Conservation (phyloP, 2,113 vertebrate genomes). For the Chrysochloris asiatica region DNA sequence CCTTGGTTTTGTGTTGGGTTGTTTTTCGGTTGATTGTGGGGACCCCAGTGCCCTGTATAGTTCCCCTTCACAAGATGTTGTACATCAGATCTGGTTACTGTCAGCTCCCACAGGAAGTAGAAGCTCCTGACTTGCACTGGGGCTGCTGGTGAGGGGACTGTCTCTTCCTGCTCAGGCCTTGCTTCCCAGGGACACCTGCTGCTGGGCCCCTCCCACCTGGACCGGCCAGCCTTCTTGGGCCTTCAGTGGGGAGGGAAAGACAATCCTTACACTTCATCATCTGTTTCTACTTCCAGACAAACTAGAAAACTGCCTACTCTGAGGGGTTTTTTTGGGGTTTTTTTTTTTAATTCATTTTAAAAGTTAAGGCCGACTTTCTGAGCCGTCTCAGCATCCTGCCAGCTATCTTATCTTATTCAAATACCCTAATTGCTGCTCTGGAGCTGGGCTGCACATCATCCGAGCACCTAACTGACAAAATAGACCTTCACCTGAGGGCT, state of each 20-base stretch:
- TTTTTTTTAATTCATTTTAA: no score
- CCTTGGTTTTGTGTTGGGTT: neutral
- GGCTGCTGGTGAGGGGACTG: no score
- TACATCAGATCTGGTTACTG: neutral
- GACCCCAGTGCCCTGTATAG: neutral
- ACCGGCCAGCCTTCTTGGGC: neutral
- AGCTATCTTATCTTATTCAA: constrained; percentile 75
- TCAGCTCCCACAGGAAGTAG: neutral
- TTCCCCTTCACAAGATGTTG: neutral
- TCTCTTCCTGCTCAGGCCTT: neutral
- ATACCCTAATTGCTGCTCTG: constrained; percentile 78
- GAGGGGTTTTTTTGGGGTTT: constrained; percentile 58
- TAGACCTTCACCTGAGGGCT: constrained; percentile 84
- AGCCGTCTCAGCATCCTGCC: constrained; percentile 78
- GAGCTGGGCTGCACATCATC: constrained; percentile 77
- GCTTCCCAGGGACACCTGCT: rapidly evolving
- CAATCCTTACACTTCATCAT: neutral
- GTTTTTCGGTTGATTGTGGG: neutral
- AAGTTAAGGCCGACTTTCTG: constrained; percentile 73
- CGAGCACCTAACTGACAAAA: constrained; percentile 82
- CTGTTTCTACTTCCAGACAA: neutral
- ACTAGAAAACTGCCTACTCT: constrained; percentile 77
- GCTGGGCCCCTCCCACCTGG: no score
- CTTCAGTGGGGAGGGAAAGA: neutral
- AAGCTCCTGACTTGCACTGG: neutral